A percentile compares a stretch with the other conserved stretches of the same genome.
Conservation (phyloP, 2,113 vertebrate genomes). For the Columbina picui region DNA sequence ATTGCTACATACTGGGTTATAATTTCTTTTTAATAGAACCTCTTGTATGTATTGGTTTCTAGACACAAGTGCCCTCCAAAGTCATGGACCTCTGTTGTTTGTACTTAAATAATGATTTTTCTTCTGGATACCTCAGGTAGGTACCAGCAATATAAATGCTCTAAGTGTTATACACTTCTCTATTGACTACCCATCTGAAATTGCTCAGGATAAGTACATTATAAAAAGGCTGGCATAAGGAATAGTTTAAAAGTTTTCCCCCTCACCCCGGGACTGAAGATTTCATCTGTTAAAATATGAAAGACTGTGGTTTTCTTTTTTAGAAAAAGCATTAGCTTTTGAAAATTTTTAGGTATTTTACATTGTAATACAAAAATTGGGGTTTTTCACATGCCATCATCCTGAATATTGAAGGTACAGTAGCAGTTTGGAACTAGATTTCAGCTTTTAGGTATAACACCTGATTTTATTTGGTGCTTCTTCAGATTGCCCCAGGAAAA, state of each 20-base stretch:
- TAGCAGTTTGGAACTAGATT: neutral
- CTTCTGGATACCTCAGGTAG: neutral
- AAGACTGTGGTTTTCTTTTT: neutral
- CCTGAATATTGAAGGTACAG: neutral
- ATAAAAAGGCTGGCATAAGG: neutral
- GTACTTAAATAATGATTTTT: neutral
- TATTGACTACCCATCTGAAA: neutral
- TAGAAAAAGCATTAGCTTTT: neutral
- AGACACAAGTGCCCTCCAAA: neutral
- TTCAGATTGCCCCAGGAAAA: neutral
- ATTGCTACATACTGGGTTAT: neutral
- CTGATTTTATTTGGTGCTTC: neutral
- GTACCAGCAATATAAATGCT: neutral
- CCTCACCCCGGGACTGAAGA: neutral
- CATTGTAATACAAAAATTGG: neutral
- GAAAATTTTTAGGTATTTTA: neutral
- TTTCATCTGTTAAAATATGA: neutral
- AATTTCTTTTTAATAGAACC: neutral
- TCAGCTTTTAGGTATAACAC: neutral
- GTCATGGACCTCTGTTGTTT: neutral
- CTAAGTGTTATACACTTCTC: neutral
- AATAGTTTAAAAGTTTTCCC: neutral
- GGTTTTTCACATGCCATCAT: neutral
- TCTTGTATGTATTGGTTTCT: neutral
- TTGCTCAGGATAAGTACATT: neutral